Conservation (phyloP, 2,888 invertebrate species). For the Oxystoma pomonae region DNA sequence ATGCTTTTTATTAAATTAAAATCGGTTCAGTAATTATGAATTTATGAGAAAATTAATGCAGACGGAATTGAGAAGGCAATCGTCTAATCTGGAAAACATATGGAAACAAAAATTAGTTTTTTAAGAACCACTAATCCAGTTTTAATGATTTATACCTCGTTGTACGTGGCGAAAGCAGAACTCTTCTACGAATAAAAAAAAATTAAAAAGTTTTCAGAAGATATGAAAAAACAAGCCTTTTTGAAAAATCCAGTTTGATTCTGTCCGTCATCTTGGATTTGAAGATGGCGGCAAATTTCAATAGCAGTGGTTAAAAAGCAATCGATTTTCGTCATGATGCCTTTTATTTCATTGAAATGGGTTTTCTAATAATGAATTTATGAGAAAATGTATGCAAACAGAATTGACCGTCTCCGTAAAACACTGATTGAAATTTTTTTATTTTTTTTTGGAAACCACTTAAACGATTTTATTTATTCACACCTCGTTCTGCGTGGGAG, state of each 20-base stretch:
- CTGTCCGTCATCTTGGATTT: not conserved
- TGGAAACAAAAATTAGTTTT: not conserved
- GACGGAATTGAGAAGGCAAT: not conserved
- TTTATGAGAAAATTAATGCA: not conserved
- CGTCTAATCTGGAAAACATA: not conserved
- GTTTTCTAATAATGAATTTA: too few species aligned
- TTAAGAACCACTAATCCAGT: not conserved
- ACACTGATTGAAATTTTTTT: too few species aligned
- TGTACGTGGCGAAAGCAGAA: not conserved
- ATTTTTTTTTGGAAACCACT: too few species aligned
- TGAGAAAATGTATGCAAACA: too few species aligned
- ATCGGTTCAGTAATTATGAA: not conserved
- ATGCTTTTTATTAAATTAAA: not conserved
- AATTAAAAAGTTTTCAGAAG: not conserved
- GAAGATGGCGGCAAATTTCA: not conserved
- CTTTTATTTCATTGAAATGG: too few species aligned
- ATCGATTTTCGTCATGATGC: too few species aligned
- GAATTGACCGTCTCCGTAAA: too few species aligned
- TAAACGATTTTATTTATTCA: too few species aligned
- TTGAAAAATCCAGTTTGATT: not conserved
- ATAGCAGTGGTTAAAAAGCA: too few species aligned
- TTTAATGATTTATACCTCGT: not conserved
- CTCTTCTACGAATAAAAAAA: not conserved
- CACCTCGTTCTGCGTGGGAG: too few species aligned
- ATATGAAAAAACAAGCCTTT: not conserved